Percentiles rank a stretch among this genome's conserved stretches.
phyloP scores from a whole-genome alignment of 2,113 vertebrate species.

The Dasypus novemcinctus region DNA sequence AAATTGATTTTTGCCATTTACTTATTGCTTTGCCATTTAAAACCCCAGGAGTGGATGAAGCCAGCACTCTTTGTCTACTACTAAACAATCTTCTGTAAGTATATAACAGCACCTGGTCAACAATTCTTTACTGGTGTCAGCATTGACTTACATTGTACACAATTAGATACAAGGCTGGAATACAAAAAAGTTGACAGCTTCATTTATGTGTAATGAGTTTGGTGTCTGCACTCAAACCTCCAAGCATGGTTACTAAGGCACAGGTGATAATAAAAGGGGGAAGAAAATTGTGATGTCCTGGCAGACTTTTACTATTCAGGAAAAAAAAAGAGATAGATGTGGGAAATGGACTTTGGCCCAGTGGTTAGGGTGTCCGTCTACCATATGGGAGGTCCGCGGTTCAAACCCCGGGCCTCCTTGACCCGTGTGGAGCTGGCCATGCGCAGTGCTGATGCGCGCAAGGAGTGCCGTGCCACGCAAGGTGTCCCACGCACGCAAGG shows the following conservation, averaged over 20 bases:
- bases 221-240: background rate
- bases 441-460: too few species aligned
- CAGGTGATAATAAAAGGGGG: background rate
- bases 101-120: background rate
- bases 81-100: background rate
- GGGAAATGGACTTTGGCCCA: too few species aligned
- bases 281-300: background rate
- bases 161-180: background rate
- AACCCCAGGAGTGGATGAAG: background rate
- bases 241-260: background rate
- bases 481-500: too few species aligned
- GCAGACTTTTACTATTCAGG: background rate
- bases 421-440: too few species aligned
- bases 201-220: constrained; percentile 16
- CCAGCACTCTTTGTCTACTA: background rate
- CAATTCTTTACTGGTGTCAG: background rate
- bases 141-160: background rate
- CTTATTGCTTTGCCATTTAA: background rate
- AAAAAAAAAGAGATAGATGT: background rate
- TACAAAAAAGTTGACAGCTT: background rate
- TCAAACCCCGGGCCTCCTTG: too few species aligned
- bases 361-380: too few species aligned
- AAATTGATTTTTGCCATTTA: background rate
- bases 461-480: too few species aligned
- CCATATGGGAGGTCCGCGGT: too few species aligned